These are phyloP conservation scores for Chamaetylas fuelleborni DNA, from an alignment of 2,113 vertebrate genomes.

Conservation along the genomic window DNA sequence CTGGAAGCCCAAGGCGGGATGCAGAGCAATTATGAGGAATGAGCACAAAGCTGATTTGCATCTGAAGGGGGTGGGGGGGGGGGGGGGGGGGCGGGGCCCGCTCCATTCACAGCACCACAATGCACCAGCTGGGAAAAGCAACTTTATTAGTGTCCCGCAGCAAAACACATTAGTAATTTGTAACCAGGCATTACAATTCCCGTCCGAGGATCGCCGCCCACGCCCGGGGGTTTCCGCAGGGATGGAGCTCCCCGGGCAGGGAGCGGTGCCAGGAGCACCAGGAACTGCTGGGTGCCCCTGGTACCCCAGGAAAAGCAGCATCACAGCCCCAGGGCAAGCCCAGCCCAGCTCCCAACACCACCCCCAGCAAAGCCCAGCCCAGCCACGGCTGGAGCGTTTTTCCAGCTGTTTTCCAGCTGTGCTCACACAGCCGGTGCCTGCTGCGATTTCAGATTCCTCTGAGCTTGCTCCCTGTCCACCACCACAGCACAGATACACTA, in stretches of 20 bases:
- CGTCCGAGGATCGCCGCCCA: neutral
- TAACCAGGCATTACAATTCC: slow-evolving; percentile 47
- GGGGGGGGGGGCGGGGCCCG: neutral
- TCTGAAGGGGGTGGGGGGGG: slow-evolving; percentile 21
- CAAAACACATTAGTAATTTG: slow-evolving; percentile 62
- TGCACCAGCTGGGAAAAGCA: slow-evolving; percentile 62
- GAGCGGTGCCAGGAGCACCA: rapidly evolving
- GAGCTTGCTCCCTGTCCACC: neutral
- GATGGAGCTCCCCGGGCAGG: neutral
- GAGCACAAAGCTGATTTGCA: slow-evolving; percentile 65
- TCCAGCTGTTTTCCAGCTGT: neutral
- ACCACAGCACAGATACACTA: neutral
- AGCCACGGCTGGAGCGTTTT: neutral
- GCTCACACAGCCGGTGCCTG: neutral
- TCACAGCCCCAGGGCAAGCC: neutral
- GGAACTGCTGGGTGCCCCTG: neutral
- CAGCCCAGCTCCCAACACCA: neutral
- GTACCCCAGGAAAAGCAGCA: neutral
- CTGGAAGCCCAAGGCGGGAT: slow-evolving; percentile 60
- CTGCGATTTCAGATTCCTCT: neutral
- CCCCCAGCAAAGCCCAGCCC: neutral
- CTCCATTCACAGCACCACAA: slow-evolving; percentile 58
- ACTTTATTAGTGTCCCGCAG: slow-evolving; percentile 72
- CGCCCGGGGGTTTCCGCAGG: neutral
- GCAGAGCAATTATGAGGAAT: slow-evolving; percentile 52